Base-by-base conservation (phyloP, 2,797 vertebrate genomes). In the Muscicapa comitata region DNA sequence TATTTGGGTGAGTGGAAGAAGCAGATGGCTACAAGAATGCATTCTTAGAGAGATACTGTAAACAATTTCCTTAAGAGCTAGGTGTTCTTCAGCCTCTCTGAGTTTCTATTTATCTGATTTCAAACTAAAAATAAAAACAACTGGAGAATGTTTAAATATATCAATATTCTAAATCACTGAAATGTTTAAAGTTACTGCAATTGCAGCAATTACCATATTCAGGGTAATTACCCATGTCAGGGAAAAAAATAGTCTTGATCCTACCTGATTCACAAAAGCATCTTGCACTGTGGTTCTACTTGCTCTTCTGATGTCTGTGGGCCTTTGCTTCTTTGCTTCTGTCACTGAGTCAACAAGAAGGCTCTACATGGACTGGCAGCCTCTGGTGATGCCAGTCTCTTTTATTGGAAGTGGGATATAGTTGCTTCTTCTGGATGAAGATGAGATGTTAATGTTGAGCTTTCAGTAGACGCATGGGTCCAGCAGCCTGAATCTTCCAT, bases 301-400 rank as follows among this genome's bases (percentile, higher is more conserved):
- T 51, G 4, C 17, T 43, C 23, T 77, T 59, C 35, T 76, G 43
- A 42, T 17, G 9, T 50, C 47, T 5, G 3, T 51, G 66, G 74
- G 10, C 74, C 51, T 86, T 80, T 63, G 4, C 20, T 67, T 71
- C 17, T 51, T 91, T 50, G 9, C 13, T 65, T 72, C 25, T 77
- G 11, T 7, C 63, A 19, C 58, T 37, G 50, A 33, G 17, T 53
- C 38, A 55, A 8, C 6, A 43, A 54, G 47, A 25, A 48, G 26
- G 8, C 5, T 53, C 50, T n/a, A 3, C 0, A 35, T n/a, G 9
- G 9, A 11, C 31, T 38, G 3, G 1, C 17, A 67, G 23, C 10
- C 20, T 48, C 15, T 43, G 33, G 11, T 51, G 23, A 12, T 74
- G 13, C 38, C 48, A 88, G 11, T 43, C 11, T 70, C 29, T 57